A percentile compares a stretch with the other conserved stretches of the same genome.
phyloP scores from a whole-genome alignment of 2,888 invertebrate genomes.

The Yponomeuta sedellus region DNA sequence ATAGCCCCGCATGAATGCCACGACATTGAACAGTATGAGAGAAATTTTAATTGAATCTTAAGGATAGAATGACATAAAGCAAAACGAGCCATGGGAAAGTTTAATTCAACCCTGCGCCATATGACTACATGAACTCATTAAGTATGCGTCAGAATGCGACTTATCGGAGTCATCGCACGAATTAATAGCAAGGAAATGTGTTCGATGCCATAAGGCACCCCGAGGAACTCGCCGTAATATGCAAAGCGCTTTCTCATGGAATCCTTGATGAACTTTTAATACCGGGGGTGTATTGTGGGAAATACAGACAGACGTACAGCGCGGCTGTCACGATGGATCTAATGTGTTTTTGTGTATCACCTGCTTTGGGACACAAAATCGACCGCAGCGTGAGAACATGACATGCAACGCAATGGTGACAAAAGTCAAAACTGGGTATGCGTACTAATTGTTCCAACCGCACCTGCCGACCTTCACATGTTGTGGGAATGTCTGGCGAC shows the following conservation, averaged over 20 bases:
- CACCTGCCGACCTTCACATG: slow-evolving; percentile 48
- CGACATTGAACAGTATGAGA: slow-evolving; percentile 1
- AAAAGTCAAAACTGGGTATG: slow-evolving; percentile 51
- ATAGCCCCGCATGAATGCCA: not conserved
- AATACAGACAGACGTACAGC: slow-evolving; percentile 6
- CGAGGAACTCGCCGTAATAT: slow-evolving; percentile 32
- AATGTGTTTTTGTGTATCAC: slow-evolving; percentile 14
- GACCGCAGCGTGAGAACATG: slow-evolving; percentile 29
- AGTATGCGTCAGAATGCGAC: slow-evolving; percentile 48
- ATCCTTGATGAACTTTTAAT: slow-evolving; percentile 6
- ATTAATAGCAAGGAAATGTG: slow-evolving; percentile 68
- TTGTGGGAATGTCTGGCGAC: slow-evolving; percentile 4
- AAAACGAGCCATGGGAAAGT: slow-evolving; percentile 50
- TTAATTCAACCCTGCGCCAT: slow-evolving; percentile 40
- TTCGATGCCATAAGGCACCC: slow-evolving; percentile 58
- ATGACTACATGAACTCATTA: slow-evolving; percentile 64
- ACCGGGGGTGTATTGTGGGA: slow-evolving; percentile 13
- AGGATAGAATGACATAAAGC: slow-evolving; percentile 22
- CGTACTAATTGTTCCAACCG: slow-evolving; percentile 52
- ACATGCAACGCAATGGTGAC: slow-evolving; percentile 34
- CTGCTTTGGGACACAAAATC: slow-evolving; percentile 5
- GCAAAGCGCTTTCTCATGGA: slow-evolving; percentile 57
- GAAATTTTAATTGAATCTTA: slow-evolving; percentile 14
- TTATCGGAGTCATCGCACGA: slow-evolving; percentile 65
- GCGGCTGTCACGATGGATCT: slow-evolving; percentile 12